Conservation (phyloP, 2,113 vertebrate genomes). For the Mormyrus lacerda region DNA sequence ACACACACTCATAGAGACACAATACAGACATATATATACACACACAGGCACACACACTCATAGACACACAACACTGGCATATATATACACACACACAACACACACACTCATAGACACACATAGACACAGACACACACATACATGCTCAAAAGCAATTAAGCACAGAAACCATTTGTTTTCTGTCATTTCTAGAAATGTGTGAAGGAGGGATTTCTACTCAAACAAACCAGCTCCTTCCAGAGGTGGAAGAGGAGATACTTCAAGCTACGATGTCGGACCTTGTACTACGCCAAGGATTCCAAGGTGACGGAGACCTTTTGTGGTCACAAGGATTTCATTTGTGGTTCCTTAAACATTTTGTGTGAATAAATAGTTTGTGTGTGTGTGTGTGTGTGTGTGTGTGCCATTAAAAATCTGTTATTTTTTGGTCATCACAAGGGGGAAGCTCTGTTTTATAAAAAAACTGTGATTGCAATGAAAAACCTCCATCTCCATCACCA, state of each 20-base stretch:
- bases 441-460: too few relatives aligned
- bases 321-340: background rate
- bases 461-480: background rate
- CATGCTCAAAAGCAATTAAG: background rate
- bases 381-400: background rate
- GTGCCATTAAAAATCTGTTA: background rate
- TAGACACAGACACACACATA: background rate
- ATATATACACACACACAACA: too few relatives aligned
- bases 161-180: background rate
- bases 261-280: constrained; percentile 80
- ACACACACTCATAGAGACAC: too few relatives aligned
- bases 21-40: too few relatives aligned
- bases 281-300: constrained; percentile 91
- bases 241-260: constrained; percentile 94
- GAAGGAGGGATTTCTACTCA: constrained; percentile 84
- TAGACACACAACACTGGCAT: too few relatives aligned
- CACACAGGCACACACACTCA: too few relatives aligned
- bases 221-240: constrained; percentile 90
- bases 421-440: background rate
- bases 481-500: background rate
- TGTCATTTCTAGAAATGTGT: constrained; percentile 72
- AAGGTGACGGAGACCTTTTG: constrained; percentile 59
- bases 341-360: background rate
- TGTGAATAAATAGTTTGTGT: background rate
- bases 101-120: too few relatives aligned